Evolutionary conservation across 2,113 vertebrate species (phyloP), one percentile per base, ranked within the genome.

Genomic region (Machaerirhynchus nigripectus): DNA sequence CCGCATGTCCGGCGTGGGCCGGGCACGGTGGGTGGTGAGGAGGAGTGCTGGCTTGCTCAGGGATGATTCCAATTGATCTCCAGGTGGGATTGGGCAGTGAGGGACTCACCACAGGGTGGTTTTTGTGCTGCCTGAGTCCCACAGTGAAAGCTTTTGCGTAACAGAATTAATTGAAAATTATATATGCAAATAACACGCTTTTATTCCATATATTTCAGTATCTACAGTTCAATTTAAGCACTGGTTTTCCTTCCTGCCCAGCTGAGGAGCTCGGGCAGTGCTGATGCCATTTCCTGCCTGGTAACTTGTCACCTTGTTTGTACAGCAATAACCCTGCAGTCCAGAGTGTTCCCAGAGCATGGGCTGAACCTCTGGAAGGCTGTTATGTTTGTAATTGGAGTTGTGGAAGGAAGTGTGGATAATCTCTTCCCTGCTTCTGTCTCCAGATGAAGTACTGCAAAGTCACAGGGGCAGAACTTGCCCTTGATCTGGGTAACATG

Each of bases 281-380:
- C 49, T 22, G 7, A 4, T 50, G 50, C 73, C 11, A 1, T 52
- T 89, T 76, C 73, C 93, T 82, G 79, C 12, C 64, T 76, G 7
- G 10, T 73, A 42, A 23, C 15, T 31, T 44, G 17, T 49, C 91
- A 52, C 80, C 37, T 8, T 42, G 27, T 91, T 67, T 70, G 87
- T 61, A 47, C 73, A 94, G 97, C 96, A 93, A 89, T 96, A 96
- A 94, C 87, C 19, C 4, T 24, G 57, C 30, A 4, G 83, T 55
- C 33, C 15, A 1, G 40, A 2, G 22, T 23, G 77, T 89, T 22
- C 46, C 40, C 33, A 15, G 49, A 35, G 7, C 8, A 4, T 23
- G n/a, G 30, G 28, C 73, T 67, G 53, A 26, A 39, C 50, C 37
- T 69, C 31, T 49, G 10, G 8, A 31, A 63, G 27, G 55, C 10